Conservation (phyloP, 2,113 vertebrate species). For the Heliornis fulica region DNA sequence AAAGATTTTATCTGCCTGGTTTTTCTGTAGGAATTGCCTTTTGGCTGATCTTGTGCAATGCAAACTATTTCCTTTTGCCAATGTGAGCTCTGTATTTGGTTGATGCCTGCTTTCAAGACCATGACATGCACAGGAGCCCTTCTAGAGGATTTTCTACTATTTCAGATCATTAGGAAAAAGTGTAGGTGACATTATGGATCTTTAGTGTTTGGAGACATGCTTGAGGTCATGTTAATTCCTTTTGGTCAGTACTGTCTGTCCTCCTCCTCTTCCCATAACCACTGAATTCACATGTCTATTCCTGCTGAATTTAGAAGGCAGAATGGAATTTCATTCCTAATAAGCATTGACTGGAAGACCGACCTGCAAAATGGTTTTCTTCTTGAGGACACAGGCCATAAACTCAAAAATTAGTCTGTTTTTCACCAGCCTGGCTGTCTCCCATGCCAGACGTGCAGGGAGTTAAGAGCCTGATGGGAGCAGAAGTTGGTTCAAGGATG, state of each 20-base stretch:
- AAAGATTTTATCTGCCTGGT: accelerated
- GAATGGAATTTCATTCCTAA: neutral
- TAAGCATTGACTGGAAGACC: neutral
- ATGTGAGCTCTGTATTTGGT: accelerated
- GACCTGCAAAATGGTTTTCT: neutral
- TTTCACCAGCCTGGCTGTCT: neutral
- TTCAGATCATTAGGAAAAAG: neutral
- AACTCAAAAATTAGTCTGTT: neutral
- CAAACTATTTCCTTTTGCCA: neutral
- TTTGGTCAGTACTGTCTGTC: accelerated
- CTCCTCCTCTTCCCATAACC: neutral
- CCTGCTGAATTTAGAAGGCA: neutral
- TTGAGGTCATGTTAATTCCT: neutral
- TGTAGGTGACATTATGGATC: neutral
- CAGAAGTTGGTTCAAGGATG: neutral
- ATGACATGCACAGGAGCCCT: neutral
- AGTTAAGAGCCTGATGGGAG: neutral
- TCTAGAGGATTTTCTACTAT: neutral
- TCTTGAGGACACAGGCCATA: neutral
- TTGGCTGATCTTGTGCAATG: neutral
- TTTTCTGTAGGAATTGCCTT: neutral
- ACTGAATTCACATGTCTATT: neutral
- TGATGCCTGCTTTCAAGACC: neutral
- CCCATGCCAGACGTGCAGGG: neutral
- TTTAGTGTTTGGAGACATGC: neutral